Conservation (phyloP, 2,113 vertebrate genomes). For the Monarcha castaneiventris region DNA sequence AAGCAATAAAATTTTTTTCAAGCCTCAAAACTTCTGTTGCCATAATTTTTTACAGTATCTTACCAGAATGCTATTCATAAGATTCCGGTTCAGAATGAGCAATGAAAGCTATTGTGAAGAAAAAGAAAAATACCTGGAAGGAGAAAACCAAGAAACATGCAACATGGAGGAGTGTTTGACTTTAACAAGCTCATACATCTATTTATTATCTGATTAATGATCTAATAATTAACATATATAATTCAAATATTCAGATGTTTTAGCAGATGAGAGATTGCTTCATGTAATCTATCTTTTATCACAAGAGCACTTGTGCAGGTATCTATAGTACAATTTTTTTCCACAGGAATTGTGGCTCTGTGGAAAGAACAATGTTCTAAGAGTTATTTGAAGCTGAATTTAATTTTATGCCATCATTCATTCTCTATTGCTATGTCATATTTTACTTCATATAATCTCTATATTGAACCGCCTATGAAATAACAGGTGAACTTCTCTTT, state of each 20-base stretch:
- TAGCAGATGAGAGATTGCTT: neutral
- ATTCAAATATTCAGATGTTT: neutral
- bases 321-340: neutral
- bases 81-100: neutral
- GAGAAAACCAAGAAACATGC: neutral
- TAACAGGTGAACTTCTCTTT: neutral
- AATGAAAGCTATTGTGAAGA: neutral
- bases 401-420: neutral
- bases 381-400: neutral
- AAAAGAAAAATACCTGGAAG: neutral
- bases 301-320: neutral
- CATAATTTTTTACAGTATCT: neutral
- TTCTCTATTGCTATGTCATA: neutral
- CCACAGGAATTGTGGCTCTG: rapidly evolving
- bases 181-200: neutral
- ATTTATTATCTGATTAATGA: neutral
- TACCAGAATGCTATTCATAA: neutral
- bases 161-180: neutral
- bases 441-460: neutral
- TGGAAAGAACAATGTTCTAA: neutral
- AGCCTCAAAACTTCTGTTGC: neutral
- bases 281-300: neutral
- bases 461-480: neutral
- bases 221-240: neutral
- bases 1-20: neutral